Evolutionary conservation across 2,888 invertebrate genomes (phyloP).

Genomic region (Parapristionchus giblindavisi): DNA sequence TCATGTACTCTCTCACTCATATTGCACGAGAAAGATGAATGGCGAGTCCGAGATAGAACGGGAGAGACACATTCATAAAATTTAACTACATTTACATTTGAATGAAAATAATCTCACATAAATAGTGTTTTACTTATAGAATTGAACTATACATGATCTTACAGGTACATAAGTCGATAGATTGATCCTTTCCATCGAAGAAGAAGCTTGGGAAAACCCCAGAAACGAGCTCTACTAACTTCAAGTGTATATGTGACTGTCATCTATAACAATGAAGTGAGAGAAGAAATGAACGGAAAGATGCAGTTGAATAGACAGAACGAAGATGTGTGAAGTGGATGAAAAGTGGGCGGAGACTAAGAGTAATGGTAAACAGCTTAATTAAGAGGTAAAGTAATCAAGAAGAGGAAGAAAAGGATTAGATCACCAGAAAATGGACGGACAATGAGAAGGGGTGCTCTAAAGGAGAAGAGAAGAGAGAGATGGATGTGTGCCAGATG

Average conservation of each 20-base stretch:
- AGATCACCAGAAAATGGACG: not conserved
- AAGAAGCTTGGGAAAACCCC: conserved; percentile 68
- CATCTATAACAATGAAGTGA: conserved; percentile 45
- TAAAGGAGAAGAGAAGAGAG: conserved; percentile 9
- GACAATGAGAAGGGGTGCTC: conserved; percentile 19
- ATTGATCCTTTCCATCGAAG: conserved; percentile 70
- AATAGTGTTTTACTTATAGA: too few species aligned
- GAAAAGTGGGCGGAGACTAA: not conserved
- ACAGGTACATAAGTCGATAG: conserved; percentile 70
- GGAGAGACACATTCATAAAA: too few species aligned
- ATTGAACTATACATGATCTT: not conserved
- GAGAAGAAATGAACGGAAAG: not conserved
- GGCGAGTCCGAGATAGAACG: too few species aligned
- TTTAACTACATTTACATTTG: too few species aligned
- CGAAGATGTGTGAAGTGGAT: too few species aligned
- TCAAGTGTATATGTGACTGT: conserved; percentile 69
- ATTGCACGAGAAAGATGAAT: too few species aligned
- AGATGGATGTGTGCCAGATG: too few species aligned
- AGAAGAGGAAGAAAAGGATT: not conserved
- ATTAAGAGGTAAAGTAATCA: not conserved
- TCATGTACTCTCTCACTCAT: too few species aligned
- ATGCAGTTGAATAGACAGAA: not conserved
- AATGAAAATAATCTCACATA: too few species aligned
- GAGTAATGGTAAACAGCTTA: not conserved
- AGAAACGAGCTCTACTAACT: conserved; percentile 69